Evolutionary conservation across 2,888 invertebrate genomes (phyloP), one percentile per base, ranked within the genome.

Genomic region (Merodon equestris): DNA sequence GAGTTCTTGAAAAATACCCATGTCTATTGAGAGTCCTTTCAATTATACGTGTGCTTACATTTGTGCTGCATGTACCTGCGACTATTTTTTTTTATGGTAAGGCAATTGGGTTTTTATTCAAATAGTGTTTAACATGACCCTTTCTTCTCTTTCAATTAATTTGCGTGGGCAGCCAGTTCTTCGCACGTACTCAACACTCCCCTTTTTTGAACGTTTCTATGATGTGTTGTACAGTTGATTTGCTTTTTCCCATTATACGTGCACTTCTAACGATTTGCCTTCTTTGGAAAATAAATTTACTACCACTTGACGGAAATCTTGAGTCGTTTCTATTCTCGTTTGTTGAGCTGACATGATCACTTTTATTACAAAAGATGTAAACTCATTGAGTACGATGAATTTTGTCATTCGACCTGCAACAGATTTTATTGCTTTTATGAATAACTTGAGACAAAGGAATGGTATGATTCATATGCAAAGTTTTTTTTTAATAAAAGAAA

Each of bases 131-230:
- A 27, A 7, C 2, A 27, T 27, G 27, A 27, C 27, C 27, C 27
- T 27, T 27, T 27, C 27, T 4, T 44, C 5, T 14, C 12, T 42
- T 42, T 27, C 12, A 13, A n/a, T 56, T 13, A 15, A 34, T 44
- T 56, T 56, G 14, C 54, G 54, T 54, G 54, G 54, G 38, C 54
- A 18, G 15, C 54, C 15, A n/a, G 10, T 15, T 54, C 40, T 54
- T 40, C 36, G 40, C 40, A 40, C 17, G 40, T 54, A 54, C 40
- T 40, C 40, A 54, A 40, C 54, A 54, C 40, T 15, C 38, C 53
- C 53, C 4, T 54, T 40, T 38, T 54, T 7, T 54, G 2, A 27
- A 54, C 1, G 40, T 54, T 54, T 54, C 18, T 54, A 38, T 17
- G 18, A 38, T 40, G 38, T 54, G 40, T 12, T 54, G 17, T 19